These are phyloP conservation scores for Crioceris asparagi DNA, from an alignment of 2,888 invertebrate genomes.

Conservation along the genomic window DNA sequence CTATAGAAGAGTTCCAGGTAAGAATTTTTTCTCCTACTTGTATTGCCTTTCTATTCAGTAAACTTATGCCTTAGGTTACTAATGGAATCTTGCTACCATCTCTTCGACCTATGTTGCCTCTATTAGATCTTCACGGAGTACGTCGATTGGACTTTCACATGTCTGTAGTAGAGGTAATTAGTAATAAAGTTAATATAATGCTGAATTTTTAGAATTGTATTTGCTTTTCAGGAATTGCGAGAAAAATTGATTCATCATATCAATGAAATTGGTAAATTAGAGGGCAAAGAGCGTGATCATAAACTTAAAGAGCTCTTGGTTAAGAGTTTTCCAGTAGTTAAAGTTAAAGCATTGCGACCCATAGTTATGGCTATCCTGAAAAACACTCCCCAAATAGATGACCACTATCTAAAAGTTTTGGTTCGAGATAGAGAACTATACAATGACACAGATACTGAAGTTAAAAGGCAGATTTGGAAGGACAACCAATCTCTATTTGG, in stretches of 20 bases:
- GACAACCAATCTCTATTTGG: slow-evolving; percentile 94
- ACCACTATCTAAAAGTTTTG: slow-evolving; percentile 67
- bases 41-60: background rate
- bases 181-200: background rate
- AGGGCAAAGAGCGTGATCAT: slow-evolving; percentile 62
- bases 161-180: slow-evolving; percentile 78
- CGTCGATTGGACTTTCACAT: slow-evolving; percentile 89
- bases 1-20: slow-evolving; percentile 96
- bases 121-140: slow-evolving; percentile 90
- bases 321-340: slow-evolving; percentile 89
- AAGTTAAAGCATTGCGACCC: slow-evolving; percentile 81
- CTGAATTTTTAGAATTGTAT: slow-evolving; percentile 5
- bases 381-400: slow-evolving; percentile 87
- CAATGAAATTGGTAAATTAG: slow-evolving; percentile 69
- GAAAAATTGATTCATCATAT: slow-evolving; percentile 68
- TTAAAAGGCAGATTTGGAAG: slow-evolving; percentile 96
- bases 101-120: slow-evolving; percentile 84
- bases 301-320: slow-evolving; percentile 81
- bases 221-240: slow-evolving; percentile 44
- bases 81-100: slow-evolving; percentile 90
- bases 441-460: slow-evolving; percentile 89
- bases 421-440: slow-evolving; percentile 84
- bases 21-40: slow-evolving; percentile 7
- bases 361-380: slow-evolving; percentile 92
- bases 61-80: slow-evolving; percentile 49